Conservation (phyloP, 2,888 invertebrate genomes). For the Timema cristinae region DNA sequence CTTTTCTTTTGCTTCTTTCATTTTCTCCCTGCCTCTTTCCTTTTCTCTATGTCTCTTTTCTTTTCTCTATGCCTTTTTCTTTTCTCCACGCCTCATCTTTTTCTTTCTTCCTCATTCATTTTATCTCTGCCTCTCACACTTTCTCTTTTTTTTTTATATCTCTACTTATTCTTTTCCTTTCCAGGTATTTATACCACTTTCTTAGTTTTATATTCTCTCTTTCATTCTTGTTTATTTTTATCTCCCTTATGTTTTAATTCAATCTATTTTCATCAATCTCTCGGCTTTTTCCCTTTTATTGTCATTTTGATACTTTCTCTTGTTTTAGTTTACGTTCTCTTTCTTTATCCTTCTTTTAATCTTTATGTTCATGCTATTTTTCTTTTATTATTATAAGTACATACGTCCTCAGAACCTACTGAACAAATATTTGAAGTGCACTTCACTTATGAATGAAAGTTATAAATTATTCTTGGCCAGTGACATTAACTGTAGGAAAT, state of each 20-base stretch:
- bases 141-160: not conserved
- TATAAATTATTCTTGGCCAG: too few relatives aligned
- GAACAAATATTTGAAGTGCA: too few relatives aligned
- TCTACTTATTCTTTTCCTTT: not conserved
- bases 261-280: not conserved
- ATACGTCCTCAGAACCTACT: too few relatives aligned
- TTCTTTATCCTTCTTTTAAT: too few relatives aligned
- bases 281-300: not conserved
- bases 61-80: not conserved
- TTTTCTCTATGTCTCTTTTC: conserved; percentile 13
- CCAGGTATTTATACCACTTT: not conserved
- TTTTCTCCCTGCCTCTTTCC: not conserved
- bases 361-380: too few relatives aligned
- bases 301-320: too few relatives aligned
- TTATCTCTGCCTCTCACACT: not conserved
- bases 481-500: not conserved
- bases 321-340: too few relatives aligned
- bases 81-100: not conserved
- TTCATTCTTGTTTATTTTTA: not conserved
- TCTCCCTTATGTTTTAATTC: not conserved
- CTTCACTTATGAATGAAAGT: too few relatives aligned
- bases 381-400: too few relatives aligned
- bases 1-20: too few relatives aligned
- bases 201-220: not conserved
- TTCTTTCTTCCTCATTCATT: not conserved